A percentile compares a stretch with the other conserved stretches of the same genome.
Evolutionary conservation across 30 jellyfish, hydroid and myxozoan genomes (phyloP).

Genomic region (Pseudorhiza aurosa): DNA sequence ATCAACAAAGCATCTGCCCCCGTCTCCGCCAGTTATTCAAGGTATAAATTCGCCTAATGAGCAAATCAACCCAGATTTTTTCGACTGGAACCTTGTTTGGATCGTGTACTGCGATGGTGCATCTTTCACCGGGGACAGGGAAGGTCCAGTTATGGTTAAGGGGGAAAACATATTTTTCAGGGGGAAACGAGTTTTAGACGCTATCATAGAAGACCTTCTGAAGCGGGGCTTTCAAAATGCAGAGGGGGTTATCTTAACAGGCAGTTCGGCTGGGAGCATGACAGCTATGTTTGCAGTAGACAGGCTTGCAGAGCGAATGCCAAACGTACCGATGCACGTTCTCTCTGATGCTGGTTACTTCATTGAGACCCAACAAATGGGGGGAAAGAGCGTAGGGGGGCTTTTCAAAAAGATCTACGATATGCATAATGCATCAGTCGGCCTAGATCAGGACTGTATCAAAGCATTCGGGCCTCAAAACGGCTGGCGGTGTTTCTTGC

Average conservation of each 20-base stretch:
- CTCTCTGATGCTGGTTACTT: constrained; percentile 99
- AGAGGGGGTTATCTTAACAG: constrained; percentile 93
- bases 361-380: constrained; percentile 97
- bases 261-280: constrained; percentile 99
- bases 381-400: constrained; percentile 92
- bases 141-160: constrained; percentile 75
- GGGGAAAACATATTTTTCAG: constrained; percentile 92
- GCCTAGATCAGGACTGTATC: constrained; percentile 87
- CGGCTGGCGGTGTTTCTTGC: constrained; percentile 97
- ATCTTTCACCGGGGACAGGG: constrained; percentile 98
- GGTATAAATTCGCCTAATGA: constrained; percentile 97
- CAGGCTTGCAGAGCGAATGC: constrained; percentile 83
- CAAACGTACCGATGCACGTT: constrained; percentile 94
- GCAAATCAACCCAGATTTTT: constrained; percentile 93
- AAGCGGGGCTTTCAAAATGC: constrained; percentile 87
- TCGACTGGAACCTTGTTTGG: constrained; percentile 99
- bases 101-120: constrained; percentile 99
- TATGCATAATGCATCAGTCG: constrained; percentile 92
- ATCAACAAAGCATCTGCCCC: constrained; percentile 89
- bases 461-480: constrained; percentile 69
- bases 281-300: constrained; percentile 99
- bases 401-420: constrained; percentile 83
- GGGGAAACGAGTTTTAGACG: constrained; percentile 94
- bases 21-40: constrained; percentile 98
- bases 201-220: constrained; percentile 77